Base-by-base conservation (phyloP, 2,113 vertebrate genomes). In the Semicossyphus pulcher region DNA sequence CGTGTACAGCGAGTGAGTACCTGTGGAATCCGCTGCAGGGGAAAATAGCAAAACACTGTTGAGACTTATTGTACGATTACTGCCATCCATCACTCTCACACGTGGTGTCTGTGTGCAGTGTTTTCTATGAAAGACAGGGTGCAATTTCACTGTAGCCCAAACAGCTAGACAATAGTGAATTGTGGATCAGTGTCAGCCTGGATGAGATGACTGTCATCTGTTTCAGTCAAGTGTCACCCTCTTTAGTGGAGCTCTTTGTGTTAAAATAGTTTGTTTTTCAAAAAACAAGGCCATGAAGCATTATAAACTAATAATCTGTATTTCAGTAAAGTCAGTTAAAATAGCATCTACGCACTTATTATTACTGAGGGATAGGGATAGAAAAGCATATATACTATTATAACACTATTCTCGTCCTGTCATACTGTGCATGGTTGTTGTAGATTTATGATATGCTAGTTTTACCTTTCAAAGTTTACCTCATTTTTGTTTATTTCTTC, bases 1-100 rank as follows among this genome's bases (percentile, higher is more conserved):
- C 36, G 97, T 98, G 71, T 98, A 99, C 3, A 99, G 91, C 80
- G 97, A 99, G 80, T 98, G 96, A 44, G 95, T 98, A 66, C 97
- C 96, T 0, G 97, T 99, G 70, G 96, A 99, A 93, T 99, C 97
- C 89, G 97, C 97, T 99, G 90, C 21, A 80, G 88, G 73, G 69
- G 76, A 65, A 85, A 69, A 83, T 7, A 58, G 65, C 16, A 81
- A 76, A 21, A 32, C 44, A 59, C 11, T 31, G 36, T 75, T 66
- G 49, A 78, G 49, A 66, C 10, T 20, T 48, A 44, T 59, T 72
- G 26, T 75, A 61, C 45, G 36, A 42, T 61, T 36, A 78, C 56
- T 56, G 37, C 32, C 53, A 82, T 79, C 64, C 32, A 82, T 84
- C 34, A 60, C n/a, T 68, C 53, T 77, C 56, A 42, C 34, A 14